These are phyloP conservation scores for Eupsittula cactorum DNA, from an alignment of 2,113 vertebrate species.

Conservation along the genomic window DNA sequence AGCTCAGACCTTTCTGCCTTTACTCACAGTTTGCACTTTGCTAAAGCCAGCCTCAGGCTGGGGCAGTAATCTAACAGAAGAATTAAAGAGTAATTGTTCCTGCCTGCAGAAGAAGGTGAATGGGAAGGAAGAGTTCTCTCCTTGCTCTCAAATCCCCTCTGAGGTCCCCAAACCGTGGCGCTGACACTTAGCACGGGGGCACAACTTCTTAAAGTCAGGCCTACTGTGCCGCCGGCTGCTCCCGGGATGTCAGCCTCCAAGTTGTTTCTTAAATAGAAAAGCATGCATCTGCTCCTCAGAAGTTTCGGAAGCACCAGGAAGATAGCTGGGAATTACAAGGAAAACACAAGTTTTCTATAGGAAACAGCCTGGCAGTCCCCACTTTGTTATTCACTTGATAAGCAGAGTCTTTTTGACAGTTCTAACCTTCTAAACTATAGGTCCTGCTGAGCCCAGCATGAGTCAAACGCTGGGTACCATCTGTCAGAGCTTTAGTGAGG, in stretches of 20 bases:
- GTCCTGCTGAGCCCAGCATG: slow-evolving; percentile 96
- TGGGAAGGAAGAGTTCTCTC: background rate
- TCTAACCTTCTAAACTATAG: slow-evolving; percentile 95
- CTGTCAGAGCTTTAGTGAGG: slow-evolving; percentile 90
- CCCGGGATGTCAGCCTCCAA: slow-evolving; percentile 40
- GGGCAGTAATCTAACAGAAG: background rate
- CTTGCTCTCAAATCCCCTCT: slow-evolving; percentile 28
- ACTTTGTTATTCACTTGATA: slow-evolving; percentile 95
- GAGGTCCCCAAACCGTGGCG: background rate
- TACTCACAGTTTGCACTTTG: background rate
- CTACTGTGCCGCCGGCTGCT: slow-evolving; percentile 52
- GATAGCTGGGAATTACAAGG: slow-evolving; percentile 71
- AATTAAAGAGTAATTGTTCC: background rate
- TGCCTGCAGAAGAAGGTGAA: background rate
- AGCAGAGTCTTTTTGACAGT: slow-evolving; percentile 98
- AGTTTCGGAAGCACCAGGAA: slow-evolving; percentile 65
- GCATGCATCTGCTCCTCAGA: slow-evolving; percentile 38
- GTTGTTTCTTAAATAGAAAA: slow-evolving; percentile 46
- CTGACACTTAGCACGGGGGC: slow-evolving; percentile 11
- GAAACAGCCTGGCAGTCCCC: slow-evolving; percentile 87
- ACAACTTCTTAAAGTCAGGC: slow-evolving; percentile 34
- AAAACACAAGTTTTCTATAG: slow-evolving; percentile 87
- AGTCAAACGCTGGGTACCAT: slow-evolving; percentile 93
- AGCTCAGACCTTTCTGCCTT: background rate
- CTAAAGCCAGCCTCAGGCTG: background rate